Base-by-base conservation (phyloP, 2,113 vertebrate species). In the Galbula dea region DNA sequence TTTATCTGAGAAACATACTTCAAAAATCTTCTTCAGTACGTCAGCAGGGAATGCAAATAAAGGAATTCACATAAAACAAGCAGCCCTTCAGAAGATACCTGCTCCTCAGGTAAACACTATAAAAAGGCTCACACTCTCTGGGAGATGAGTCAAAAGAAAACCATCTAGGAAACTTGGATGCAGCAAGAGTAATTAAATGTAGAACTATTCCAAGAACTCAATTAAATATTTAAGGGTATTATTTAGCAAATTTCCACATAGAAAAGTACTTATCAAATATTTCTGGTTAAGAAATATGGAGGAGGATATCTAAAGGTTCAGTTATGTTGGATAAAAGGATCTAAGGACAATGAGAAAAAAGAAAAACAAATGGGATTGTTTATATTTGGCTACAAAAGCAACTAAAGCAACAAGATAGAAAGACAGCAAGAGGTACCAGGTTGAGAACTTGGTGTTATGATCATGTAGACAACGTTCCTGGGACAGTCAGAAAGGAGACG, bases 1-100 rank as follows among this genome's bases (percentile, higher is more conserved):
- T 88, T 96, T 95, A 95, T 95, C 92, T 89, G 57, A 90, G 78
- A 95, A 87, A 89, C 0, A 0, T 79, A 62, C 75, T 92, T 90
- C 63, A 86, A 80, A 90, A 90, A 30, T 51, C n/a, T 81, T 74
- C 71, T 72, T 85, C 73, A 46, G 45, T 43, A 34, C 10, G 2
- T 82, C 76, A 83, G 37, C 27, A 89, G 67, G 83, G 30, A 0
- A 4, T 65, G 54, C 2, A 30, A 94, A 65, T 71, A 83, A 86
- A 96, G 65, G 69, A 94, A 90, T 94, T 88, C 85, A 83, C 69
- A 91, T 91, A 91, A 95, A 96, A 90, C 19, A 49, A 45, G 20
- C 73, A 84, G 41, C 29, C 22, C 15, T 89, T 89, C 55, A 71
- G 68, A 52, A 89, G 83, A 85, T 75, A 94, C 84, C 86, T 79